These are phyloP conservation scores for Pollenia amentaria DNA, from an alignment of 2,888 invertebrate species.

Conservation along the genomic window DNA sequence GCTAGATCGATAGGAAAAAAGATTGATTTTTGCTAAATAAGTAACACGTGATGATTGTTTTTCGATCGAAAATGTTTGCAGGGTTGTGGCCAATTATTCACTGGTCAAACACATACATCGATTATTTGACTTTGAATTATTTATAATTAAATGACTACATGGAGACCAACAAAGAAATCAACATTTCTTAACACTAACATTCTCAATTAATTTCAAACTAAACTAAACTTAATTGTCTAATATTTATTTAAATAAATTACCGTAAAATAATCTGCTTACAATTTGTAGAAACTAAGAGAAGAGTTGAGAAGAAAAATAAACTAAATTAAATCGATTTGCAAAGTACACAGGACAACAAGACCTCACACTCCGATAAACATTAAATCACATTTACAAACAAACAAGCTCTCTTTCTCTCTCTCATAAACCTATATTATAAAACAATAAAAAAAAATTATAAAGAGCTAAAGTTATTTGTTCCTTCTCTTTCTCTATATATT, in stretches of 20 bases:
- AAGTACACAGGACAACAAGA: constrained; percentile 45
- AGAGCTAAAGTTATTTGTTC: constrained; percentile 11
- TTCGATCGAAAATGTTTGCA: no score
- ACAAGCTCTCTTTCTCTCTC: neutral
- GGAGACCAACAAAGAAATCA: no score
- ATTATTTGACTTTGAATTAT: no score
- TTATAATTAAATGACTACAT: no score
- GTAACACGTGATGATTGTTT: no score
- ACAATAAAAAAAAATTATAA: constrained; percentile 2
- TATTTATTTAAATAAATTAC: constrained; percentile 15
- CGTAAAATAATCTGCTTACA: neutral
- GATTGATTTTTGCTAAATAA: no score
- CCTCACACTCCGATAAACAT: constrained; percentile 31
- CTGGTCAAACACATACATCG: no score
- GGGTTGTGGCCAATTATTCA: no score
- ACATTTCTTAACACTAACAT: neutral
- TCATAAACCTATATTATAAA: constrained; percentile 29
- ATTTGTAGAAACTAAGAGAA: neutral
- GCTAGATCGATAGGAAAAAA: no score
- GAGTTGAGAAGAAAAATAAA: constrained; percentile 59
- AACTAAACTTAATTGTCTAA: neutral
- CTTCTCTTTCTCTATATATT: neutral
- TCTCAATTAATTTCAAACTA: neutral
- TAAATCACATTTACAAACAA: constrained; percentile 24
- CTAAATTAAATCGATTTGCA: constrained; percentile 73